Conservation (phyloP, 2,888 invertebrate genomes). For the Nomada ruficornis region DNA sequence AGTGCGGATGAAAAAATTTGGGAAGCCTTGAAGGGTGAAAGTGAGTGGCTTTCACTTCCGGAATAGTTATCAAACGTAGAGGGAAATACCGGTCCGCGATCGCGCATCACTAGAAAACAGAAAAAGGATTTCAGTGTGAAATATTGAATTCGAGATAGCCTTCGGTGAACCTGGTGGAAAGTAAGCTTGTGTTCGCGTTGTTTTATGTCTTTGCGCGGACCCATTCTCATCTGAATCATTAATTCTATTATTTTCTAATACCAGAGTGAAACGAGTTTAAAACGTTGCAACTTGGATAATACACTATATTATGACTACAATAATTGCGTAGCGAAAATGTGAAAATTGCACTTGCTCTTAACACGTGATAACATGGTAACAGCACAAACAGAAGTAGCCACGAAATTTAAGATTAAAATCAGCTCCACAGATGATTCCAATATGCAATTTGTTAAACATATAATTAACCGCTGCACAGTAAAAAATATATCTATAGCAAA, state of each 20-base stretch:
- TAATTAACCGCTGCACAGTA: conserved; percentile 36
- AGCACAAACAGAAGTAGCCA: neutral
- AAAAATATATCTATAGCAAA: conserved; percentile 13
- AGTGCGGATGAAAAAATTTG: conserved; percentile 13
- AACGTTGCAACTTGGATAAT: too few species aligned
- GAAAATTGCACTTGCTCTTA: neutral
- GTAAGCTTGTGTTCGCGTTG: too few species aligned
- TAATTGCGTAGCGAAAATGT: too few species aligned
- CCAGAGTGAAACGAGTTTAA: too few species aligned
- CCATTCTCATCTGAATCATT: too few species aligned
- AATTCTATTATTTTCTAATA: too few species aligned
- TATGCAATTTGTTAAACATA: conserved; percentile 8
- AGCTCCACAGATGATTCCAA: neutral
- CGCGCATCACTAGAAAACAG: conserved; percentile 23
- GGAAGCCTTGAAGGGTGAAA: conserved; percentile 19
- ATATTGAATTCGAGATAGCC: neutral
- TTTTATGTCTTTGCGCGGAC: too few species aligned
- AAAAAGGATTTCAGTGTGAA: neutral
- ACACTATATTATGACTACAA: too few species aligned
- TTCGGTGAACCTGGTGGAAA: neutral
- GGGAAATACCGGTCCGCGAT: neutral
- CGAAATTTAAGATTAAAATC: neutral
- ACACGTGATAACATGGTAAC: neutral
- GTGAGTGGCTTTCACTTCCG: conserved; percentile 25
- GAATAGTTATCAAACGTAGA: conserved; percentile 14